These are phyloP conservation scores for Psilopogon haemacephalus DNA, from an alignment of 2,113 vertebrate genomes.

Conservation along the genomic window DNA sequence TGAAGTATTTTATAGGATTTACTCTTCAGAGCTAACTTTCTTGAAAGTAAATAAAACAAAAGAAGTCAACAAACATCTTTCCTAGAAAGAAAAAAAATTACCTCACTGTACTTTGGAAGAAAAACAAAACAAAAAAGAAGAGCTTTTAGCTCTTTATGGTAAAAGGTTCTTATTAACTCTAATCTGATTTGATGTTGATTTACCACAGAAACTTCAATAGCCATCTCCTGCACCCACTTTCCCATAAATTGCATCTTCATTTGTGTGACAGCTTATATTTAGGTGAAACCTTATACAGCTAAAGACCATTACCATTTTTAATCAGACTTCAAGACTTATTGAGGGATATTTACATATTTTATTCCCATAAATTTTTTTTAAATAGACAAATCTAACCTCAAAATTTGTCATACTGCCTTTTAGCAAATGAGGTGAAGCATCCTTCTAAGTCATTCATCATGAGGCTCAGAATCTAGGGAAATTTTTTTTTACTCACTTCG, in stretches of 20 bases:
- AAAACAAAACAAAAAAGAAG: background rate
- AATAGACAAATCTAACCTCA: background rate
- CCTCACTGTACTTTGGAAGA: background rate
- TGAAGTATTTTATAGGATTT: background rate
- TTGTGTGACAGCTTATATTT: background rate
- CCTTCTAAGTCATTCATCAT: background rate
- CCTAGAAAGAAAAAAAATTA: background rate
- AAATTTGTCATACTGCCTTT: background rate
- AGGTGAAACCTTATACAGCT: background rate
- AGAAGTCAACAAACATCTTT: background rate
- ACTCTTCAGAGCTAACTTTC: background rate
- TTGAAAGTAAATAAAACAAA: background rate
- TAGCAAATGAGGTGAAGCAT: background rate
- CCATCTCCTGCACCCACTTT: background rate
- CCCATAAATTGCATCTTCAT: background rate
- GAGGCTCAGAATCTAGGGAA: background rate
- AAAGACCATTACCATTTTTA: background rate
- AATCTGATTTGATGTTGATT: background rate
- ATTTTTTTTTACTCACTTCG: rapidly evolving
- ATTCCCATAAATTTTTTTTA: background rate
- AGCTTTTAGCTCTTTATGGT: background rate
- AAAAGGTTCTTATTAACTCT: background rate
- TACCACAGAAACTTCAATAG: background rate
- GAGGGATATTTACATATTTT: background rate
- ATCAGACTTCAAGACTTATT: background rate